Conservation (phyloP, 1,140 invertebrate genomes). For the Aphis craccivora region DNA sequence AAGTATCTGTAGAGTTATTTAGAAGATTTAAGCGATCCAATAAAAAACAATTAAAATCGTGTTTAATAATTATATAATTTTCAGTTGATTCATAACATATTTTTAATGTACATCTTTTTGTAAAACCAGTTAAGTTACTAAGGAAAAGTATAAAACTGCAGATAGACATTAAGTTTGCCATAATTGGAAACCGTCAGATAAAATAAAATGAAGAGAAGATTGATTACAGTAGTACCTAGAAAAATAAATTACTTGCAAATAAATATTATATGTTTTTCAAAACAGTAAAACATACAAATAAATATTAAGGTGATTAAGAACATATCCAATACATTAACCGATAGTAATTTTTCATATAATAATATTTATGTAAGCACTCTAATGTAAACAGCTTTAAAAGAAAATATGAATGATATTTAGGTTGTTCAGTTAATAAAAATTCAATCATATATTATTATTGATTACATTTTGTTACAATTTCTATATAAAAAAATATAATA, state of each 20-base stretch:
- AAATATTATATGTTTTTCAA: not conserved
- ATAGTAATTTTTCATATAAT: not conserved
- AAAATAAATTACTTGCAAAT: conserved; percentile 34
- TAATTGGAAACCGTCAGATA: not conserved
- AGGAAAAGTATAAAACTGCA: not conserved
- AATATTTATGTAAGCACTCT: not conserved
- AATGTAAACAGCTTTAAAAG: not conserved
- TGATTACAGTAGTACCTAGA: not conserved
- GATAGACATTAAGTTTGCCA: not conserved
- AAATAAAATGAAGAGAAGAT: conserved; percentile 4
- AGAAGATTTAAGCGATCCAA: not conserved
- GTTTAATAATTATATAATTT: not conserved
- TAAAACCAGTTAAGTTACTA: not conserved
- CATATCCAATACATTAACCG: not conserved
- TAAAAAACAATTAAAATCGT: not conserved
- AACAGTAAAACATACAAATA: not conserved
- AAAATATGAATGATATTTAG: not conserved
- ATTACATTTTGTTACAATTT: not conserved
- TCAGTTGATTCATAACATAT: not conserved
- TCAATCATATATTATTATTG: not conserved
- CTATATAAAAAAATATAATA: not conserved
- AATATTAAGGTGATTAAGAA: not conserved
- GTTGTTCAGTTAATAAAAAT: not conserved
- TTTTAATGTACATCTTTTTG: not conserved
- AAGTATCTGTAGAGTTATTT: too few relatives aligned